Evolutionary conservation across 1,140 invertebrate genomes (phyloP).

Genomic region (Scaptodrosophila lebanonensis): DNA sequence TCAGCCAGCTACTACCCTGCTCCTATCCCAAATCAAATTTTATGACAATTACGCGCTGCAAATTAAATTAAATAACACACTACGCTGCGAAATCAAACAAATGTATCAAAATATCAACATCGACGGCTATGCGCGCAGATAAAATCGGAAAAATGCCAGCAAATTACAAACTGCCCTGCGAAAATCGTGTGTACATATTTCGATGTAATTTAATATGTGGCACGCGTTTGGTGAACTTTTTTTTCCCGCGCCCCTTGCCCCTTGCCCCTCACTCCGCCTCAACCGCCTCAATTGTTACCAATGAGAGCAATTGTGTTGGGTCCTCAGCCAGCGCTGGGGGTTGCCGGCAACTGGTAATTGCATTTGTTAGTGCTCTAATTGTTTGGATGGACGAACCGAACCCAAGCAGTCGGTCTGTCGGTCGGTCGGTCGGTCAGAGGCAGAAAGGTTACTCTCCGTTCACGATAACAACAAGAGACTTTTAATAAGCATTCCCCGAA

Average conservation of each 20-base stretch:
- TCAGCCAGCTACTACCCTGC: too few relatives aligned
- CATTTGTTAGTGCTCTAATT: conserved; percentile 74
- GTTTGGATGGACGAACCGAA: too few relatives aligned
- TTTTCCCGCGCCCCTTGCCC: conserved; percentile 10
- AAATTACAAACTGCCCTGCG: conserved; percentile 64
- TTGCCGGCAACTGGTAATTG: conserved; percentile 50
- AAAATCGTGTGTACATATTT: conserved; percentile 59
- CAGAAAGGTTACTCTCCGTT: conserved; percentile 62
- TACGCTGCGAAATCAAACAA: conserved; percentile 35
- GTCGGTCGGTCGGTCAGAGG: neutral
- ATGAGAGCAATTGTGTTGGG: conserved; percentile 67
- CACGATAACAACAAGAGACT: conserved; percentile 67
- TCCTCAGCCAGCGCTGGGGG: conserved; percentile 5
- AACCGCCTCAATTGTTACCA: conserved; percentile 69
- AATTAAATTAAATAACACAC: conserved; percentile 62
- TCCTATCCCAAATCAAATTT: conserved; percentile 42
- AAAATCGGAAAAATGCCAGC: conserved; percentile 65
- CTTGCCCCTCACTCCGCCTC: too few relatives aligned
- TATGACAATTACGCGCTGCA: conserved; percentile 47
- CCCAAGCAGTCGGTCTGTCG: too few relatives aligned
- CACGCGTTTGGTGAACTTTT: conserved; percentile 62
- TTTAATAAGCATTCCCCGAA: conserved; percentile 56
- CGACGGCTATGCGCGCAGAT: conserved; percentile 17
- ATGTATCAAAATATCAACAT: conserved; percentile 64
- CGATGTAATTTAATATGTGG: conserved; percentile 74